Percentiles rank a stretch among this genome's conserved stretches.
These are phyloP conservation scores for Python bivittatus DNA, from an alignment of 2,113 vertebrate genomes.

Conservation along the genomic window DNA sequence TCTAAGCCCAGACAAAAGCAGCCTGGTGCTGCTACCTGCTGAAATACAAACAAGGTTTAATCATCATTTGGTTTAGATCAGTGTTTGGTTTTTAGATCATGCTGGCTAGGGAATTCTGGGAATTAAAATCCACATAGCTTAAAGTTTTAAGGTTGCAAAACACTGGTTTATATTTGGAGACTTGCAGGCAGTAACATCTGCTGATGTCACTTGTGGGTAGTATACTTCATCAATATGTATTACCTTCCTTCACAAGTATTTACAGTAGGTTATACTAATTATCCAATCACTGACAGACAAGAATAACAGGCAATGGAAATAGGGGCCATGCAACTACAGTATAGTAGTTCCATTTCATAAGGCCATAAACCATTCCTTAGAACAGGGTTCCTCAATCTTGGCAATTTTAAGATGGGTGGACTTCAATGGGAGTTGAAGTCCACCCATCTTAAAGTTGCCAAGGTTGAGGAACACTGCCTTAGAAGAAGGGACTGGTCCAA, in stretches of 20 bases:
- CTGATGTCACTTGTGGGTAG: background rate
- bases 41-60: background rate
- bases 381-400: no score
- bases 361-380: constrained; percentile 13
- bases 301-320: background rate
- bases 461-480: no score
- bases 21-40: background rate
- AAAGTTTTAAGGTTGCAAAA: background rate
- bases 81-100: background rate
- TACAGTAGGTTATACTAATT: background rate
- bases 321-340: background rate
- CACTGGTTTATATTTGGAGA: background rate
- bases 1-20: background rate
- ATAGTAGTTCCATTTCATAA: background rate
- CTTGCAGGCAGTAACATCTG: background rate
- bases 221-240: background rate
- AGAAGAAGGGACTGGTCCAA: background rate
- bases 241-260: background rate
- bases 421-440: no score
- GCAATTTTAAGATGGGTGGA: no score
- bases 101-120: background rate
- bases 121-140: background rate
- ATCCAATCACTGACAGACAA: background rate
- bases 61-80: no score
- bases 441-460: no score